Percentiles rank a stretch among this genome's conserved stretches.
Evolutionary conservation across 2,888 invertebrate genomes (phyloP).

Genomic region (Yponomeuta evonymella): DNA sequence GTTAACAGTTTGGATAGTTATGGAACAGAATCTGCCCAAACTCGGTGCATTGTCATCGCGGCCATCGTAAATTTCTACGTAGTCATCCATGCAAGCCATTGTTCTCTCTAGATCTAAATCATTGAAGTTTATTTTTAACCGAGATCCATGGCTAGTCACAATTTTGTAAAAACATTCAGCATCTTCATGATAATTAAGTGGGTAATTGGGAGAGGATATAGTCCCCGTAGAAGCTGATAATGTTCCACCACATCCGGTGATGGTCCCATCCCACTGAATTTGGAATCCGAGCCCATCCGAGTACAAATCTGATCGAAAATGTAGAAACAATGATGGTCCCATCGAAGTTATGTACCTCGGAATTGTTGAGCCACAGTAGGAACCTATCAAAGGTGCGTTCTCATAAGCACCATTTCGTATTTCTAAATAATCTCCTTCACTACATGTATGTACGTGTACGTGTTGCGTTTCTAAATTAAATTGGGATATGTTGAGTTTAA

Average conservation of each 20-base stretch:
- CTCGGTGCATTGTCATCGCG: slow-evolving; percentile 65
- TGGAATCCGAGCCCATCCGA: slow-evolving; percentile 80
- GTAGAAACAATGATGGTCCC: slow-evolving; percentile 83
- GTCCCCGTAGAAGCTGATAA: slow-evolving; percentile 81
- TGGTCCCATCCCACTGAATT: slow-evolving; percentile 61
- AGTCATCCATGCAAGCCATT: slow-evolving; percentile 80
- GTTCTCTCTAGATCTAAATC: slow-evolving; percentile 83
- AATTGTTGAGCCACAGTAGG: slow-evolving; percentile 83
- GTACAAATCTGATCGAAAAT: slow-evolving; percentile 85
- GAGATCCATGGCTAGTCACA: slow-evolving; percentile 81
- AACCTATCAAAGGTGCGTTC: slow-evolving; percentile 85
- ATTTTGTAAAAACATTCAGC: slow-evolving; percentile 90
- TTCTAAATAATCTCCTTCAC: slow-evolving; percentile 56
- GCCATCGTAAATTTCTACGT: slow-evolving; percentile 82
- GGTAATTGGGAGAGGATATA: slow-evolving; percentile 91
- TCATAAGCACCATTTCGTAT: slow-evolving; percentile 85
- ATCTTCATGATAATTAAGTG: slow-evolving; percentile 81
- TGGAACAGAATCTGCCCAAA: slow-evolving; percentile 80
- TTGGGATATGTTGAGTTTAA: slow-evolving; percentile 78
- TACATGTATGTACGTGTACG: slow-evolving; percentile 38
- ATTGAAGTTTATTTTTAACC: slow-evolving; percentile 78
- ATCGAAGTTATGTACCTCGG: slow-evolving; percentile 83
- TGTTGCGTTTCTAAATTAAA: slow-evolving; percentile 77
- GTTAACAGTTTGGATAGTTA: slow-evolving; percentile 44
- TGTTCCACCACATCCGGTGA: slow-evolving; percentile 87